phyloP scores from a whole-genome alignment of 1,140 invertebrate genomes.

The Magallana angulata region DNA sequence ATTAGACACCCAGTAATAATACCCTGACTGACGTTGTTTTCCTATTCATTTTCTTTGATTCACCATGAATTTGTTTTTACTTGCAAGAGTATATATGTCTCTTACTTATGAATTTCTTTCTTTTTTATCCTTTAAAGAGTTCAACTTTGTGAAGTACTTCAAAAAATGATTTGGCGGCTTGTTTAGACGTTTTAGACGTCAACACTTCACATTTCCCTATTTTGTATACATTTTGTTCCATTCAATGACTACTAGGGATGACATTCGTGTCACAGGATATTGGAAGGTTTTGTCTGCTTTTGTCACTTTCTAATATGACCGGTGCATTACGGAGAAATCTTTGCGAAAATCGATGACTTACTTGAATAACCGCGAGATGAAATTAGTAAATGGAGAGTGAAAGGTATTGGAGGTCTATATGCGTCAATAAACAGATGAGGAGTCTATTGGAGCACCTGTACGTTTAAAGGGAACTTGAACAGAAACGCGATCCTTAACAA shows the following conservation, averaged over 20 bases:
- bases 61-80: no score
- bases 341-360: neutral
- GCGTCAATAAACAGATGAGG: conserved; percentile 18
- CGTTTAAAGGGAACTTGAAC: conserved; percentile 11
- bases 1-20: no score
- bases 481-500: neutral
- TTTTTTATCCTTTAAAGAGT: no score
- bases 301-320: neutral
- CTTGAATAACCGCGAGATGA: neutral
- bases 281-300: neutral
- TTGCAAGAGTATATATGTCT: no score
- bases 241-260: neutral
- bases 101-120: no score
- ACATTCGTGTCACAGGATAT: neutral
- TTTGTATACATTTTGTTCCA: no score
- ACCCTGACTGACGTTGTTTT: no score
- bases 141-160: no score
- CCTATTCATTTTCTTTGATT: no score
- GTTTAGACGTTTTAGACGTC: no score
- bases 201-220: no score
- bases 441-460: neutral
- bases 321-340: neutral
- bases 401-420: neutral
- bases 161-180: no score
- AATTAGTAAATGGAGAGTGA: neutral